Conservation (phyloP, 2,113 vertebrate species). For the Forbesichthys agassizii region DNA sequence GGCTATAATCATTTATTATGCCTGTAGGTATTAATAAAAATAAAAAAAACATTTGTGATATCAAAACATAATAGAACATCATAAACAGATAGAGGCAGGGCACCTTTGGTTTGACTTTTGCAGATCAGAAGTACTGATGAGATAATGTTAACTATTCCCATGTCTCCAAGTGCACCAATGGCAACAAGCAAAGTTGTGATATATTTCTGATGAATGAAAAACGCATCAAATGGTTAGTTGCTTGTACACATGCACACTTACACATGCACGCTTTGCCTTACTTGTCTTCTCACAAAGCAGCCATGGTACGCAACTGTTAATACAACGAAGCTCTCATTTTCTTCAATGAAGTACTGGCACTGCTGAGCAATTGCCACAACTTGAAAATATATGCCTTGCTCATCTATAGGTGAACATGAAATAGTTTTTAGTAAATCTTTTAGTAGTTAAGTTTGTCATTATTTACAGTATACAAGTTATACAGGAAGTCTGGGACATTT, state of each 20-base stretch:
- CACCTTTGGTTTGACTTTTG: slow-evolving; percentile 26
- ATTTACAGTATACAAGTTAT: not conserved
- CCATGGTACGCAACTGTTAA: slow-evolving; percentile 32
- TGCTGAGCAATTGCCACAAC: slow-evolving; percentile 19
- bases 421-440: not conserved
- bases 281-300: slow-evolving; percentile 54
- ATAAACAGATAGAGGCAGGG: too few relatives aligned
- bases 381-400: slow-evolving; percentile 31
- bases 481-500: not conserved
- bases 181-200: slow-evolving; percentile 30
- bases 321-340: slow-evolving; percentile 27
- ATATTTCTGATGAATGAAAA: slow-evolving; percentile 20
- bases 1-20: slow-evolving; percentile 1
- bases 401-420: slow-evolving; percentile 10
- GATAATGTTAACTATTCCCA: slow-evolving; percentile 19
- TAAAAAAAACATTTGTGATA: not conserved
- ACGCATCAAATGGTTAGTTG: not conserved
- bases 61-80: not conserved
- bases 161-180: slow-evolving; percentile 22
- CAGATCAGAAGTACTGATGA: slow-evolving; percentile 34
- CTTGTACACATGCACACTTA: not conserved
- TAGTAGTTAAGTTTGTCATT: not conserved
- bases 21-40: slow-evolving; percentile 21
- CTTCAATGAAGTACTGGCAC: slow-evolving; percentile 44
- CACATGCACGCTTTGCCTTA: slow-evolving; percentile 19